These are phyloP conservation scores for Macrophya alboannulata DNA, from an alignment of 2,888 invertebrate genomes.

Conservation along the genomic window DNA sequence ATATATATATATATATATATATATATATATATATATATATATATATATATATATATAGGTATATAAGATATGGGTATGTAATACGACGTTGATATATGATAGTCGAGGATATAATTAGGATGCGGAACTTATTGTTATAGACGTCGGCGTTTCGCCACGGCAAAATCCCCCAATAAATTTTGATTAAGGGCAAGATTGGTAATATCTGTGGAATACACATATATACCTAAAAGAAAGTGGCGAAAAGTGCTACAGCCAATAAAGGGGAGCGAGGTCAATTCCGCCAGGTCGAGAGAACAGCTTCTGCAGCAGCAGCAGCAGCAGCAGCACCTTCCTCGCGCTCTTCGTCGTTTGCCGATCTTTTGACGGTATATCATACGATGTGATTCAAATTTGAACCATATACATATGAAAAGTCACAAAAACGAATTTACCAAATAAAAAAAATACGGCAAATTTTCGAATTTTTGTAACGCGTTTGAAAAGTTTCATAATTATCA, in stretches of 20 bases:
- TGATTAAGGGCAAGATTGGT: not conserved
- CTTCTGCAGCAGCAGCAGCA: not conserved
- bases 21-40: too few species aligned
- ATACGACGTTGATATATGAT: too few species aligned
- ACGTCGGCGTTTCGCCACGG: too few species aligned
- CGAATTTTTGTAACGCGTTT: too few species aligned
- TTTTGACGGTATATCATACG: not conserved
- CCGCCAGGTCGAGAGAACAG: not conserved
- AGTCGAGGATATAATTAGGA: too few species aligned
- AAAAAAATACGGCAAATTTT: too few species aligned
- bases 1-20: too few species aligned
- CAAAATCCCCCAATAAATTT: not conserved
- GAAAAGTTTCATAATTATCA: not conserved
- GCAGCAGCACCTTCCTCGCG: not conserved
- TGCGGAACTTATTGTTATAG: not conserved
- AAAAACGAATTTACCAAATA: too few species aligned
- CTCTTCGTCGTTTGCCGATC: not conserved
- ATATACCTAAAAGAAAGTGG: constrained; percentile 6
- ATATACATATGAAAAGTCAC: not conserved
- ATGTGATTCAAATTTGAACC: not conserved
- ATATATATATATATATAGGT: too few species aligned
- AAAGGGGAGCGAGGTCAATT: constrained; percentile 19
- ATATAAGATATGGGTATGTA: too few species aligned
- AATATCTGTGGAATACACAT: too few species aligned
- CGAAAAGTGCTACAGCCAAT: constrained; percentile 18